Evolutionary conservation across 2,797 vertebrate species (phyloP), one percentile per base, ranked within the genome.

Genomic region (Danio albolineatus): DNA sequence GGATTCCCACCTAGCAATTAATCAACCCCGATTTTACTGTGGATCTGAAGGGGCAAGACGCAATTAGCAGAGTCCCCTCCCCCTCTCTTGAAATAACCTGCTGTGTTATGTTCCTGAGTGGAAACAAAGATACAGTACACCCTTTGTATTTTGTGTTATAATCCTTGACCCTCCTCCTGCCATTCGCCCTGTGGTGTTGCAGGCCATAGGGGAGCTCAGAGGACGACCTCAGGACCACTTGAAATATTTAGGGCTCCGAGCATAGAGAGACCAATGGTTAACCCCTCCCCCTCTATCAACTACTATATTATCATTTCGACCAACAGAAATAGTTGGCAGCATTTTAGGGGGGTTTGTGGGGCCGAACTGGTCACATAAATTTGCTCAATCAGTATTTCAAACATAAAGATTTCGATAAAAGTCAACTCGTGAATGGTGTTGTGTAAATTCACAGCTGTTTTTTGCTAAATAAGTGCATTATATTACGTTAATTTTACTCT

Each of bases 21-120:
- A 60, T 79, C 62, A 56, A 57, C 38, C 16, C 39, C 14, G 39
- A 57, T 73, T 48, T 72, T 38, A 69, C 54, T 69, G 46, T 60
- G 46, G 21, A 49, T 64, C 7, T 17, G 21, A 49, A 56, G 10
- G 21, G 48, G 19, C 36, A 66, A 71, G 12, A 21, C 17, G 16
- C 10, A 38, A 19, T 74, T 61, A 44, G 64, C 21, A 17, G 36
- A 0, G 44, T 12, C 36, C 76, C 44, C 17, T 62, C 17, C 65
- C 38, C 44, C n/a, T 4, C 44, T 76, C 6, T n/a, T 54, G 14
- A 76, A 56, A 76, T 43, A 10, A 6, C 62, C 13, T 0, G 0
- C 2, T 21, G 10, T 46, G 56, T 64, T 57, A 10, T 59, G 49
- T 57, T 57, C 4, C 39, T 28, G 10, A 38, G 21, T 56, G 14